Evolutionary conservation across 2,888 invertebrate species (phyloP).

Genomic region (Stramonita haemastoma): DNA sequence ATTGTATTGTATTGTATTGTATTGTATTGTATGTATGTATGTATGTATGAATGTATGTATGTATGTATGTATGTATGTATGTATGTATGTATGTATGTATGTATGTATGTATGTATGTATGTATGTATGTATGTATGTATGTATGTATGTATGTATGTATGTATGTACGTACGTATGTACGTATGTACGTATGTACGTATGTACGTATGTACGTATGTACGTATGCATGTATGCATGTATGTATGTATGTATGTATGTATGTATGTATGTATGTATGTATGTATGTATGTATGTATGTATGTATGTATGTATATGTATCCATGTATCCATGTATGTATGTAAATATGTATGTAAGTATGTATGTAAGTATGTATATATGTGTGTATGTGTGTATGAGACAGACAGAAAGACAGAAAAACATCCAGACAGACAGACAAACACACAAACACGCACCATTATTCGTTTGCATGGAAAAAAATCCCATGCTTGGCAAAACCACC

Average conservation of each 20-base stretch:
- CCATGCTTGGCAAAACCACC: no score
- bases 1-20: no score
- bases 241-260: neutral
- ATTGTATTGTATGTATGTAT: no score
- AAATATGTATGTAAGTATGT: neutral
- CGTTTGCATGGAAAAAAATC: no score
- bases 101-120: slow-evolving; percentile 11
- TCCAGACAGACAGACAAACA: no score
- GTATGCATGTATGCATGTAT: slow-evolving; percentile 18
- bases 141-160: neutral
- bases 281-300: neutral
- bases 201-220: neutral
- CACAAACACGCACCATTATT: no score
- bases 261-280: neutral
- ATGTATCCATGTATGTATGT: neutral
- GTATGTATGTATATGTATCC: neutral
- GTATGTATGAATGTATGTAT: neutral
- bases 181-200: neutral
- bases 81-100: neutral
- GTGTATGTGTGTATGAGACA: neutral
- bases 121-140: neutral
- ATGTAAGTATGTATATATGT: neutral
- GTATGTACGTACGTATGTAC: neutral
- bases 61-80: slow-evolving; percentile 16
- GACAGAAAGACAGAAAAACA: no score